Base-by-base conservation (phyloP, 2,888 invertebrate genomes). In the Synergus japonicus region DNA sequence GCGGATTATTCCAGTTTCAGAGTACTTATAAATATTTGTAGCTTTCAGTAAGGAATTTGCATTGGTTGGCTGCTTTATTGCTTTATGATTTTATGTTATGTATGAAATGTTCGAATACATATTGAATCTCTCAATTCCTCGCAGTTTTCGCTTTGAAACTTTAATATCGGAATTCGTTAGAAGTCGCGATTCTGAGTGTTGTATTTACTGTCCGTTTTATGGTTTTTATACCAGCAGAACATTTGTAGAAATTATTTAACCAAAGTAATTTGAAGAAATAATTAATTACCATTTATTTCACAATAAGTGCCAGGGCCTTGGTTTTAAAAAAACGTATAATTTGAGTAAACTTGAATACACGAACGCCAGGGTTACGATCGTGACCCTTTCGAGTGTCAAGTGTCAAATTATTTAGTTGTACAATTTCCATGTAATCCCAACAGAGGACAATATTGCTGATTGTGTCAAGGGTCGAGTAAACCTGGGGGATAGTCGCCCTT, bases 361-460 rank as follows among this genome's bases (percentile, higher is more conserved):
- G 54, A 58, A 49, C 37, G n/a, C 54, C 73, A 73, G 49, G 73
- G 73, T 73, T 41, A 73, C 37, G 73, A 58, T 41, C 73, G 37
- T 54, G 54, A 54, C 37, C 10, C 37, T 44, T 13, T 67, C 69
- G 49, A 69, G 49, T 69, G 69, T 73, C 73, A 73, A 73, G 54
- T 73, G 73, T 73, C 73, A 73, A 73, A 73, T 73, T 73, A 73
- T 73, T 73, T 54, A 73, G 73, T 29, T 73, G 37, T 18, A 41
- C 73, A 58, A 73, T 73, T 73, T 49, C 54, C 73, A 73, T 73
- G 54, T 73, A 73, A 58, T 73, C 73, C 73, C 73, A 37, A n/a
- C 10, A 41, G 73, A 73, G 37, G 37, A 73, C 37, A 73, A 73
- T 73, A 73, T 73, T 37, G 73, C 41, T 73, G 73, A 73, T 73